Percentiles rank a stretch among this genome's conserved stretches.
Conservation (phyloP, 2,797 vertebrate genomes). For the Pangasius mekongensis region DNA sequence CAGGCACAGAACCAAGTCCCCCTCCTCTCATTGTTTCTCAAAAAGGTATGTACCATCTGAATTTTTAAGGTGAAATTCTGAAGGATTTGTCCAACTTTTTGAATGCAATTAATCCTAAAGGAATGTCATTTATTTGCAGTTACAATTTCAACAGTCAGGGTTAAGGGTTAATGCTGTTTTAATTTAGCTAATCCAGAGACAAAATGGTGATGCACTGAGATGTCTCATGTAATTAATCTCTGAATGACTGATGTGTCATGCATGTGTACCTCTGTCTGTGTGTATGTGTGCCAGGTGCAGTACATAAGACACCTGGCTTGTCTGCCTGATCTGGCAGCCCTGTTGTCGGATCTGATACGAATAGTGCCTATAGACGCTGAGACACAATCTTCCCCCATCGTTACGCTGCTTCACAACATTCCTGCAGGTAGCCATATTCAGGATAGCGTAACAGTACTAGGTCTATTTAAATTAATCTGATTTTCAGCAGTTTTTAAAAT, state of each 20-base stretch:
- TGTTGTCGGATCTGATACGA: slow-evolving; percentile 72
- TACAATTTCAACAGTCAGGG: neutral
- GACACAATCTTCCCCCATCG: slow-evolving; percentile 51
- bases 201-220: neutral
- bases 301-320: slow-evolving; percentile 68
- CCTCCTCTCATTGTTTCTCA: slow-evolving; percentile 69
- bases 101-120: too few species aligned
- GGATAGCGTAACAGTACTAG: neutral
- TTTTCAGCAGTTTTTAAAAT: neutral
- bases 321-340: slow-evolving; percentile 71
- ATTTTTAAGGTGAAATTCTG: neutral
- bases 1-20: slow-evolving; percentile 18
- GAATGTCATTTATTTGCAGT: neutral
- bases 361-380: slow-evolving; percentile 56
- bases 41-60: slow-evolving; percentile 65
- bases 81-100: neutral
- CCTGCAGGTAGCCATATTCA: slow-evolving; percentile 63
- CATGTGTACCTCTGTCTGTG: neutral
- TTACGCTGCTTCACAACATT: slow-evolving; percentile 66
- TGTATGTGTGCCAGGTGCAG: slow-evolving; percentile 59
- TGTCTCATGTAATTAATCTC: neutral
- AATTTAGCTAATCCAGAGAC: neutral
- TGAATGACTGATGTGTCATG: neutral
- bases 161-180: neutral
- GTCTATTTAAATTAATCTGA: neutral